These are phyloP conservation scores for Varecia variegata DNA, from an alignment of 2,797 vertebrate species.

Conservation along the genomic window DNA sequence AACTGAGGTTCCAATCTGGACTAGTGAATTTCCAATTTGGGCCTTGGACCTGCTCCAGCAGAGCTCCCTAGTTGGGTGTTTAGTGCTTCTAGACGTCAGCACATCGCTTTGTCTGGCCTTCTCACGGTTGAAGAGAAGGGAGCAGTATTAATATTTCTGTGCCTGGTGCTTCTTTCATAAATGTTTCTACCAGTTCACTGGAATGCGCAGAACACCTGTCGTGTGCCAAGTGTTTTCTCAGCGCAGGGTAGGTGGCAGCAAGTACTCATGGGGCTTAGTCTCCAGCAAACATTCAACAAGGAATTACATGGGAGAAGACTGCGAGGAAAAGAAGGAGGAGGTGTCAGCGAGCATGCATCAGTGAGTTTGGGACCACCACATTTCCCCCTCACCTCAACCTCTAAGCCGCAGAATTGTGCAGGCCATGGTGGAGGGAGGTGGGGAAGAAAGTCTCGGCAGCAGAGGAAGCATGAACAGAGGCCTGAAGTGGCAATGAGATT, in stretches of 20 bases:
- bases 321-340: background rate
- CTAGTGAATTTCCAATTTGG: background rate
- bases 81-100: background rate
- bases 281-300: background rate
- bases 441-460: background rate
- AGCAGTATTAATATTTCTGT: background rate
- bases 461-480: background rate
- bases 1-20: background rate
- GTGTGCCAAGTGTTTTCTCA: background rate
- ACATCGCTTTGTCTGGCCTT: background rate
- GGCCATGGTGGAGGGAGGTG: background rate
- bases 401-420: background rate
- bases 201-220: no score
- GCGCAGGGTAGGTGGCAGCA: background rate
- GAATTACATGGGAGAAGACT: background rate
- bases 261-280: background rate
- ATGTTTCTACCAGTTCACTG: background rate
- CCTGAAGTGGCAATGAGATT: rapidly evolving
- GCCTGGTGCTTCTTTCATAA: background rate
- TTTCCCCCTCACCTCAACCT: background rate
- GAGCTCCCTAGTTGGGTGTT: background rate
- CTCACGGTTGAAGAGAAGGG: background rate
- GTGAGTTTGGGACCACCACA: background rate
- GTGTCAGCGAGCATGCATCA: rapidly evolving
- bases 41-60: background rate